Evolutionary conservation across 2,888 invertebrate genomes (phyloP).

Genomic region (Yponomeuta plumbellus): DNA sequence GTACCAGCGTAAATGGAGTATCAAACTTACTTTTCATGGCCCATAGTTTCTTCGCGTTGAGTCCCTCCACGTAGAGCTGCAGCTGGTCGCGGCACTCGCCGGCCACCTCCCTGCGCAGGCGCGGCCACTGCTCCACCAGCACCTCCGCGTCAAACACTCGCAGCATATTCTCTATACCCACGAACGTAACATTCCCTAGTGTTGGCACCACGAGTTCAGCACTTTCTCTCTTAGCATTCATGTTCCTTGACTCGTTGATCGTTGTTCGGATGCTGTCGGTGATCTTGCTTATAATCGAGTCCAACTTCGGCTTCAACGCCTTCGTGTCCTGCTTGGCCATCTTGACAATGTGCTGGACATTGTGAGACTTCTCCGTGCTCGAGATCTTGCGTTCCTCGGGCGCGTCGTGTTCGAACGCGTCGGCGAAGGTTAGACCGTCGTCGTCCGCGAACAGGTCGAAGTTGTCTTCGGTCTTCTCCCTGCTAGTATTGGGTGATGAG

Average conservation of each 20-base stretch:
- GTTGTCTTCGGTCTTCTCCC: conserved; percentile 42
- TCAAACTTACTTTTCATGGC: conserved; percentile 82
- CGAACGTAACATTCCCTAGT: not conserved
- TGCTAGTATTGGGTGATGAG: conserved; percentile 32
- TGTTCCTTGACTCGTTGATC: conserved; percentile 55
- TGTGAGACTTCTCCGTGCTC: conserved; percentile 62
- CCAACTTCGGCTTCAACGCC: conserved; percentile 45
- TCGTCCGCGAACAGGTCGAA: conserved; percentile 62
- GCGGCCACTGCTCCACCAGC: conserved; percentile 74
- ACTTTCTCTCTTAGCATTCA: conserved; percentile 35
- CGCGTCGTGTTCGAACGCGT: conserved; percentile 41
- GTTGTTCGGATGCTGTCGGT: conserved; percentile 51
- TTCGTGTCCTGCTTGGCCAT: conserved; percentile 49
- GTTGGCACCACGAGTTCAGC: conserved; percentile 19
- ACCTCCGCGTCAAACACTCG: conserved; percentile 76
- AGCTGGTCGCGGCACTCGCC: conserved; percentile 75
- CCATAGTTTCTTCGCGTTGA: conserved; percentile 78
- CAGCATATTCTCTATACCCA: conserved; percentile 71
- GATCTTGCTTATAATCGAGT: conserved; percentile 45
- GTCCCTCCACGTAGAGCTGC: conserved; percentile 76
- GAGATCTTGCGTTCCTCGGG: conserved; percentile 41
- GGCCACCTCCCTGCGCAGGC: conserved; percentile 60
- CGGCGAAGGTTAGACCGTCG: conserved; percentile 60
- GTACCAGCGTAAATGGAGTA: no score
- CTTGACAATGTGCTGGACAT: conserved; percentile 67